A percentile compares a stretch with the other conserved stretches of the same genome.
Conservation (phyloP, 2,888 invertebrate species). For the Lasioglossum malachurum region DNA sequence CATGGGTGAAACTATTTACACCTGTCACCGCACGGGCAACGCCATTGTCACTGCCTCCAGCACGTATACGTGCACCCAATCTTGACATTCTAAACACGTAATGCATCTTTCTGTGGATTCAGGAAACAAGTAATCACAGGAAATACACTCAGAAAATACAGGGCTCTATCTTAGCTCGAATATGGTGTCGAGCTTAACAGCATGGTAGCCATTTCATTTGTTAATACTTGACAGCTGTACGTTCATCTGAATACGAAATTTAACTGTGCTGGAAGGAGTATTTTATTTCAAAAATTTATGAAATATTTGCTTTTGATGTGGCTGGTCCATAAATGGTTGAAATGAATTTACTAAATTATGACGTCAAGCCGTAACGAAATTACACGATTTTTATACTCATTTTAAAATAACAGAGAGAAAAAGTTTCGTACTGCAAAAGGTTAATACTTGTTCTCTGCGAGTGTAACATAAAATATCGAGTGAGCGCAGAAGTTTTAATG, state of each 20-base stretch:
- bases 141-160: background rate
- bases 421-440: background rate
- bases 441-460: background rate
- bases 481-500: background rate
- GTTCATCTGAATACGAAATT: background rate
- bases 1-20: background rate
- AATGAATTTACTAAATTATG: background rate
- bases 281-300: background rate
- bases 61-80: background rate
- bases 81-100: constrained; percentile 7
- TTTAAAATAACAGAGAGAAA: background rate
- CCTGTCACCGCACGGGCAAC: background rate
- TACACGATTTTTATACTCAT: background rate
- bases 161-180: background rate
- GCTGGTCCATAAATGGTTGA: background rate
- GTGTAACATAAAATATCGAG: background rate
- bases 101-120: background rate
- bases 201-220: background rate
- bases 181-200: background rate
- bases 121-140: background rate
- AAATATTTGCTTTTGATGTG: too few species aligned
- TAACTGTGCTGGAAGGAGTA: background rate
- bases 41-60: background rate
- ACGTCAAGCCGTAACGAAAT: background rate
- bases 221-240: background rate